These are phyloP conservation scores for Holothuria glaberrima DNA, from an alignment of 35 echinoderm and acorn worm species.

Conservation along the genomic window DNA sequence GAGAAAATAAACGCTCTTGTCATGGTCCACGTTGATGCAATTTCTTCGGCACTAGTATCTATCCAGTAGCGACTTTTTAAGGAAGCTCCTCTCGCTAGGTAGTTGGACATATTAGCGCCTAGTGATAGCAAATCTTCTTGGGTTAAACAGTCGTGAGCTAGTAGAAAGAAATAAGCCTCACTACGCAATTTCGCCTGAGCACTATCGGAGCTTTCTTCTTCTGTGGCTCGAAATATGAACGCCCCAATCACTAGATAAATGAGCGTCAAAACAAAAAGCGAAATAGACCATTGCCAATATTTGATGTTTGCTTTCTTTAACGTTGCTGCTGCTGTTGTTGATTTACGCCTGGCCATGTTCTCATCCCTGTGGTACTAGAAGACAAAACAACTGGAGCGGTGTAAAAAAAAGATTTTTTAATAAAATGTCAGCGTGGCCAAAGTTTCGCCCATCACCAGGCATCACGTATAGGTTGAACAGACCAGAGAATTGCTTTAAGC, in stretches of 20 bases:
- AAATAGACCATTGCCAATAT: conserved; percentile 18
- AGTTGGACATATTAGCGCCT: not conserved
- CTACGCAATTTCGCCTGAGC: not conserved
- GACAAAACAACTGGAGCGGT: too few species aligned
- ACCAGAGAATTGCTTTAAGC: too few species aligned
- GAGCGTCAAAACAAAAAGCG: not conserved
- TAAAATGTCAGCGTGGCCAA: too few species aligned
- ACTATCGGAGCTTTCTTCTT: not conserved
- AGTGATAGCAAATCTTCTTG: not conserved
- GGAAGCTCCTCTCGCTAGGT: not conserved
- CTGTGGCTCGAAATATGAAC: conserved; percentile 28
- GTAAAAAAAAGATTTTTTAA: too few species aligned
- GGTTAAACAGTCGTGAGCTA: not conserved
- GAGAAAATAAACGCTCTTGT: conserved; percentile 20
- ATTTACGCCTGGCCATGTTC: too few species aligned
- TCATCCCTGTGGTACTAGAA: too few species aligned
- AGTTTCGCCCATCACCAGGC: too few species aligned
- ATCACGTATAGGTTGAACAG: too few species aligned
- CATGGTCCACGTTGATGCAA: conserved; percentile 20
- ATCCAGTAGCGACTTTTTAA: conserved; percentile 24
- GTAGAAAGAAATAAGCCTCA: not conserved
- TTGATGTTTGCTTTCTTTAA: not conserved
- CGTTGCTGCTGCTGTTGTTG: not conserved
- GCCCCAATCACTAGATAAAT: not conserved
- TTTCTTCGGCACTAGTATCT: not conserved